Percentiles rank a stretch among this genome's conserved stretches.
These are phyloP conservation scores for Epistrophe grossulariae DNA, from an alignment of 2,888 invertebrate species.

Conservation along the genomic window DNA sequence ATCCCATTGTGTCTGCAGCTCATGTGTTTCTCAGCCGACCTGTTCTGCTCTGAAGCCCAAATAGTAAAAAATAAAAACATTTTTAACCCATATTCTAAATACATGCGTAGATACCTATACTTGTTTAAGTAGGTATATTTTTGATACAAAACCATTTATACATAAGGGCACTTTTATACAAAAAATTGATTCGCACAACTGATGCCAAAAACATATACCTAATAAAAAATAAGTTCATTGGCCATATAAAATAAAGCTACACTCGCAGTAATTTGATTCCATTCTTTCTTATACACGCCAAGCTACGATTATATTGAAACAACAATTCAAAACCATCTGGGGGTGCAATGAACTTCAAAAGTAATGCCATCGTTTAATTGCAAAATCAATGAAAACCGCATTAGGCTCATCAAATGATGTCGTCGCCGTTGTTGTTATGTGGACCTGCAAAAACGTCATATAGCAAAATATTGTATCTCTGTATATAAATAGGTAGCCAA, in stretches of 20 bases:
- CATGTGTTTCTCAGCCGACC: too few relatives aligned
- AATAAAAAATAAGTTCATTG: not conserved
- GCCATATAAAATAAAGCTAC: not conserved
- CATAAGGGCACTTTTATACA: not conserved
- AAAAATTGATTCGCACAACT: not conserved
- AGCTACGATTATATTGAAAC: not conserved
- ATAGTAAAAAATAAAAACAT: too few relatives aligned
- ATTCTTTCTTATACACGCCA: not conserved
- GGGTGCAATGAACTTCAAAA: constrained; percentile 25
- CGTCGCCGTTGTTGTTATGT: not conserved
- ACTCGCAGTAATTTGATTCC: not conserved
- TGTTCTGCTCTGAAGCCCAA: too few relatives aligned
- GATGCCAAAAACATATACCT: not conserved
- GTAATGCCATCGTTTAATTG: constrained; percentile 17
- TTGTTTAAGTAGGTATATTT: too few relatives aligned
- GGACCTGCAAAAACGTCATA: constrained; percentile 19
- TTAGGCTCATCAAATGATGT: constrained; percentile 25
- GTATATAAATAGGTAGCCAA: not conserved
- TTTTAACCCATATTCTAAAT: too few relatives aligned
- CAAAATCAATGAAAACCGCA: constrained; percentile 56
- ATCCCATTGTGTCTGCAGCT: too few relatives aligned
- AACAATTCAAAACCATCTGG: constrained; percentile 16
- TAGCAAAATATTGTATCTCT: constrained; percentile 11
- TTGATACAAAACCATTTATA: too few relatives aligned
- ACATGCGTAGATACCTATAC: too few relatives aligned